Evolutionary conservation across 2,113 vertebrate species (phyloP), one percentile per base, ranked within the genome.

Genomic region (Ranitomeya variabilis): DNA sequence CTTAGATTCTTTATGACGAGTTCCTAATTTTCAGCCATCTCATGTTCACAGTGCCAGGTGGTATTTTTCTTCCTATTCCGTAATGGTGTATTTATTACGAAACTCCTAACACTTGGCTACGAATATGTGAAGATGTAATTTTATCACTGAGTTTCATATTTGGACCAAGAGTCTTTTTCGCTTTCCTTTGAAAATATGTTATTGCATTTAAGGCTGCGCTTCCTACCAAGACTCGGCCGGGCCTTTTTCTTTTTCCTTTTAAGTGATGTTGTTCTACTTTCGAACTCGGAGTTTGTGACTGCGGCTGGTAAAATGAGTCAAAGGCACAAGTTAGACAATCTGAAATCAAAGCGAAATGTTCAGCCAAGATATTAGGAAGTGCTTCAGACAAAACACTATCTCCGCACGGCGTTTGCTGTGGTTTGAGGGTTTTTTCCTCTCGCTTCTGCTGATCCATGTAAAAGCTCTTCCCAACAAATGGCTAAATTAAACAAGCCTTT

Each of bases 371-470:
- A 76, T 83, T 86, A 90, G 90, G 84, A 91, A 90, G 16, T 45
- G 55, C 54, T 86, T 90, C 37, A 90, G 87, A 91, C 85, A 87
- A 52, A 89, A 78, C 62, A 87, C 55, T 54, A 89, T 80, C 52
- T 83, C 84, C 77, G 66, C 45, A 12, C 0, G 0, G 69, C 57
- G 90, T 90, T 90, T 89, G 84, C 86, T 90, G 88, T 74, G 88
- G 90, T 90, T 87, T 80, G 90, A 89, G 66, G 78, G 60, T 88
- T 92, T 84, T 89, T 91, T 91, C 90, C 62, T 87, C 31, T 16
- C 45, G 91, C 19, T 87, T 93, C n/a, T 90, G 90, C 89, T 92
- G 89, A 90, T 91, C 79, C 87, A 59, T 76, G 14, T 86, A 79
- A 59, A 83, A 69, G 5, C 64, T 4, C 81, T 73, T 66, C 69